A percentile compares a stretch with the other conserved stretches of the same genome.
These are phyloP conservation scores for Oenanthe oenanthe DNA, from an alignment of 2,113 vertebrate species.

Conservation along the genomic window DNA sequence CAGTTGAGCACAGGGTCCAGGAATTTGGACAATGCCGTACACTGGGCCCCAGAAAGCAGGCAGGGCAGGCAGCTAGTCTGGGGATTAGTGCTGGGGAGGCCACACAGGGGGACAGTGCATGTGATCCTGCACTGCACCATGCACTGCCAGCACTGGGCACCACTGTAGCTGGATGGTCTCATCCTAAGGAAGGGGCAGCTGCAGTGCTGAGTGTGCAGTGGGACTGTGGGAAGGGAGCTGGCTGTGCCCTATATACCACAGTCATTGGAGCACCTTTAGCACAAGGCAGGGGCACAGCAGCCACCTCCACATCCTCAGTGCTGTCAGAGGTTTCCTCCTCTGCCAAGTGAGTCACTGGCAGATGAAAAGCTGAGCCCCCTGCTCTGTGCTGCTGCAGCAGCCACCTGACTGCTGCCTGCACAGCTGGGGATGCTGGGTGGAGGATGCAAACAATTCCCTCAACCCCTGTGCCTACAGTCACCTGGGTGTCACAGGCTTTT, in stretches of 20 bases:
- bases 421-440: accelerated
- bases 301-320: neutral
- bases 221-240: neutral
- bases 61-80: neutral
- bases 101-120: accelerated
- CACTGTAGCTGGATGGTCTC: accelerated
- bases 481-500: neutral
- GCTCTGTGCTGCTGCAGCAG: neutral
- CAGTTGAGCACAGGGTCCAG: neutral
- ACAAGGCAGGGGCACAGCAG: neutral
- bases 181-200: accelerated
- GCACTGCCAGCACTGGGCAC: neutral
- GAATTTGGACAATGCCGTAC: neutral
- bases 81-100: neutral
- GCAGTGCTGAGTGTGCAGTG: accelerated
- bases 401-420: neutral
- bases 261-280: neutral
- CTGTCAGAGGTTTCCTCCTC: neutral
- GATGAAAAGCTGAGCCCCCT: neutral
- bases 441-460: neutral
- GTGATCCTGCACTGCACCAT: neutral
- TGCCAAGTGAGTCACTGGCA: constrained; percentile 10
- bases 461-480: accelerated
- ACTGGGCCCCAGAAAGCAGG: neutral
- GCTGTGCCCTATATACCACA: accelerated